phyloP scores from a whole-genome alignment of 2,888 invertebrate genomes.

The Halictus ligatus region DNA sequence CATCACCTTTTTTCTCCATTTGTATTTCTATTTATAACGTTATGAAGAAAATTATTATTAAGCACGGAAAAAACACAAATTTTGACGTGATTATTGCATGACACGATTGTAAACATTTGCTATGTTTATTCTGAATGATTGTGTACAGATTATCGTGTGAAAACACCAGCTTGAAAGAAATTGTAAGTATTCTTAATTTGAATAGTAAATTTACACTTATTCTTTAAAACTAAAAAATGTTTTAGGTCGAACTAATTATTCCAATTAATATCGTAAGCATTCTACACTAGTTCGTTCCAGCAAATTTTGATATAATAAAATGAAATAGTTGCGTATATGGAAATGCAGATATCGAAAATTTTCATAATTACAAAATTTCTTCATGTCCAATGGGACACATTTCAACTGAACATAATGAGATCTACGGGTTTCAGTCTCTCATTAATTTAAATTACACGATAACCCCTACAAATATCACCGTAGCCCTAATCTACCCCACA shows the following conservation, averaged over 20 bases:
- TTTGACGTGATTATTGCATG: background rate
- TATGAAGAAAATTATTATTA: no score
- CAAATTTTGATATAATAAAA: background rate
- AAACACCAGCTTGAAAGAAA: background rate
- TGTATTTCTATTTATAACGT: no score
- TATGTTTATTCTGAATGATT: no score
- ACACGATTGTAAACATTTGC: background rate
- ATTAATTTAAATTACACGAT: constrained; percentile 56
- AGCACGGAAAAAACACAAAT: background rate
- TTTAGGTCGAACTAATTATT: background rate
- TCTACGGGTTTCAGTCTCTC: constrained; percentile 32
- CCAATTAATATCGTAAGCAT: background rate
- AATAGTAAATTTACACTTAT: background rate
- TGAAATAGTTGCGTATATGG: background rate
- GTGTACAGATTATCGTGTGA: background rate
- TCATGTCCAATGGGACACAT: background rate
- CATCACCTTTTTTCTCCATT: no score
- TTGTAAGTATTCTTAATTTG: background rate
- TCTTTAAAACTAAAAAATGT: background rate
- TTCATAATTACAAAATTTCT: background rate
- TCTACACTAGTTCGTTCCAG: background rate
- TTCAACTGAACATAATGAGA: constrained; percentile 15
- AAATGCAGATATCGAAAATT: background rate
- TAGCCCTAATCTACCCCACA: constrained; percentile 50
- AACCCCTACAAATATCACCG: constrained; percentile 44